Evolutionary conservation across 2,113 vertebrate genomes (phyloP), one percentile per base, ranked within the genome.

Genomic region (Trichechus manatus): DNA sequence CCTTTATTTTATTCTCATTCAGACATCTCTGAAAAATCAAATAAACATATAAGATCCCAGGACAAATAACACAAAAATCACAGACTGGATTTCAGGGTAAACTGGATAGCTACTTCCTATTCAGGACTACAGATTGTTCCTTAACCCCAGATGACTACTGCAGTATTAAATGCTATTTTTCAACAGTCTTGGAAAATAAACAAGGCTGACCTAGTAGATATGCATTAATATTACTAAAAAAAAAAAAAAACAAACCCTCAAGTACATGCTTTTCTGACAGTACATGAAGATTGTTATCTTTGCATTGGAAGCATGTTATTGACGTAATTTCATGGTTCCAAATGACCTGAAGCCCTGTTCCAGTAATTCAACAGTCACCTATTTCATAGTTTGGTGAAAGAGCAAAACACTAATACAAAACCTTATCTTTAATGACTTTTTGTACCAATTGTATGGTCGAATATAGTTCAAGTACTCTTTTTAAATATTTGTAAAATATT

Each of bases 141-240:
- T 80, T 95, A 94, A 91, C 77, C 33, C 44, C 33, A 59, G 63
- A 61, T 14, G 93, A 64, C 13, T 47, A 80, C 53, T 27, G 70
- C 10, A 87, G 82, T 66, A 79, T 83, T 88, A 89, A 82, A 80
- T 87, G 39, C 87, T 78, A 14, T 89, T 89, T 23, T 74, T 86
- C 53, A 78, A 80, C 80, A 72, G 9, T 39, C 36, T 75, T 92
- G 19, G 17, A 75, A 96, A 93, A 66, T 31, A 87, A 87, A 36
- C n/a, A 42, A 89, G 61, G 3, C 87, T 87, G 19, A 74, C 84
- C 66, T 59, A 80, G 31, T 70, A 11, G 44, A 77, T 85, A 80
- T 36, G 1, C 6, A 87, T 61, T 29, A 39, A 6, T 64, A 56
- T 91, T 50, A 91, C n/a, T 42, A 17, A 42, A 64, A 5, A 61